These are phyloP conservation scores for Probaryconus sp. DNA, from an alignment of 1,140 invertebrate species.

Conservation along the genomic window DNA sequence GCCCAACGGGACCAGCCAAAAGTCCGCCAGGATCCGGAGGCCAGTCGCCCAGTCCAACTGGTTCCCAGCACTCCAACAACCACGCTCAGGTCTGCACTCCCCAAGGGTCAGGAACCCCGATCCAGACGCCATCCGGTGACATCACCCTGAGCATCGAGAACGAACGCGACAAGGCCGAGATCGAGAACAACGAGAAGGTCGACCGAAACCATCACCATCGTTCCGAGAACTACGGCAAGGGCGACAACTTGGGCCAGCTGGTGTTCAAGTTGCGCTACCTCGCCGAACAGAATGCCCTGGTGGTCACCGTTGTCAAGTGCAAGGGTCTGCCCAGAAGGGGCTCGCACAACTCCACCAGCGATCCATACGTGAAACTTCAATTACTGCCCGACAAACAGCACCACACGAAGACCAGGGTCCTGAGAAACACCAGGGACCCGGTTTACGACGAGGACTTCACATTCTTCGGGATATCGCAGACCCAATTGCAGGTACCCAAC, in stretches of 20 bases:
- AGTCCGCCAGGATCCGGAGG: conserved; percentile 77
- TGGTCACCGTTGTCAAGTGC: conserved; percentile 94
- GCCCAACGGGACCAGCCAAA: conserved; percentile 84
- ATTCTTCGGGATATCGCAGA: conserved; percentile 93
- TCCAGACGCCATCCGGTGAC: conserved; percentile 69
- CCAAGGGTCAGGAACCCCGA: conserved; percentile 62
- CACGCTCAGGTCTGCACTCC: conserved; percentile 64
- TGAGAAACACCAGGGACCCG: conserved; percentile 94
- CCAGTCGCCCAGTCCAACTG: conserved; percentile 73
- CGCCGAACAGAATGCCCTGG: conserved; percentile 91
- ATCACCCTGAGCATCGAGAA: conserved; percentile 72
- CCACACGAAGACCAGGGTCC: conserved; percentile 95
- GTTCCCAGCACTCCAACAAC: conserved; percentile 63
- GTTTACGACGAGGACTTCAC: conserved; percentile 98
- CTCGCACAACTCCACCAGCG: conserved; percentile 85
- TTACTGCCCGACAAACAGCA: conserved; percentile 96
- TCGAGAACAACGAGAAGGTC: conserved; percentile 81
- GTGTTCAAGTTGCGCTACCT: conserved; percentile 93
- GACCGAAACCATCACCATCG: conserved; percentile 64
- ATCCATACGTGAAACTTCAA: conserved; percentile 97
- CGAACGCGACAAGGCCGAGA: conserved; percentile 80
- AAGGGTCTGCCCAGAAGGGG: conserved; percentile 87
- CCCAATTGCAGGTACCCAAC: conserved; percentile 83
- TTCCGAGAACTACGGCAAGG: conserved; percentile 75
- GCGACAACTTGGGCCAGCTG: conserved; percentile 86